Conservation (phyloP, 2,113 vertebrate genomes). For the Spea bombifrons region DNA sequence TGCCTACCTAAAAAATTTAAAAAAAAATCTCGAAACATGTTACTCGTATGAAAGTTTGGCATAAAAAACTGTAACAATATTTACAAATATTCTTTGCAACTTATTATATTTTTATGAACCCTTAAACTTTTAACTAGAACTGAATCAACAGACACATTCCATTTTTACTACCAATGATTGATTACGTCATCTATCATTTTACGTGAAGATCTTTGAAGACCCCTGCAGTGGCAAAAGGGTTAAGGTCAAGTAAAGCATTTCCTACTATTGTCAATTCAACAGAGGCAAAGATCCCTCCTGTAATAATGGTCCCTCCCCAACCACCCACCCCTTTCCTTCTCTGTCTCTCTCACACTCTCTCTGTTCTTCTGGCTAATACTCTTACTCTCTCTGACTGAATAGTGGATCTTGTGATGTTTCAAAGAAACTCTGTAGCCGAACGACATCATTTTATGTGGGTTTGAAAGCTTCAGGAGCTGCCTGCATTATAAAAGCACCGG, state of each 20-base stretch:
- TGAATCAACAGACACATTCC: not conserved
- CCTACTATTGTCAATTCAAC: slow-evolving; percentile 47
- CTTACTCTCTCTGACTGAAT: slow-evolving; percentile 36
- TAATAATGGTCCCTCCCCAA: slow-evolving; percentile 22
- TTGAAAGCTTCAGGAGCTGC: slow-evolving; percentile 14
- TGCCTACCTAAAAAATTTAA: too few species aligned
- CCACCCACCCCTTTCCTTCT: slow-evolving; percentile 42
- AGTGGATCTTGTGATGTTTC: slow-evolving; percentile 46
- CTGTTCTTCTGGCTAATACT: slow-evolving; percentile 25
- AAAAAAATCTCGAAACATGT: too few species aligned
- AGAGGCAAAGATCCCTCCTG: slow-evolving; percentile 42
- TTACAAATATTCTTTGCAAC: too few species aligned
- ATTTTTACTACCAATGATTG: not conserved
- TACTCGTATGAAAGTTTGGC: too few species aligned
- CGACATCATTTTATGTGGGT: slow-evolving; percentile 31
- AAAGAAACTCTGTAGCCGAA: slow-evolving; percentile 27
- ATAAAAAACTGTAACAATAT: too few species aligned
- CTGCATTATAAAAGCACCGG: slow-evolving; percentile 18
- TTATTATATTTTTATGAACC: too few species aligned
- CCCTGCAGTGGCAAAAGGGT: slow-evolving; percentile 35
- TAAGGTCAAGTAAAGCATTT: slow-evolving; percentile 47
- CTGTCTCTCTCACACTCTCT: slow-evolving; percentile 36
- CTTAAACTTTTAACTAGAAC: too few species aligned
- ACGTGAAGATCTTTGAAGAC: slow-evolving; percentile 40
- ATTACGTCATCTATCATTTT: slow-evolving; percentile 8